These are phyloP conservation scores for Metaphire vulgaris DNA, from an alignment of 1,140 invertebrate genomes.

Conservation along the genomic window DNA sequence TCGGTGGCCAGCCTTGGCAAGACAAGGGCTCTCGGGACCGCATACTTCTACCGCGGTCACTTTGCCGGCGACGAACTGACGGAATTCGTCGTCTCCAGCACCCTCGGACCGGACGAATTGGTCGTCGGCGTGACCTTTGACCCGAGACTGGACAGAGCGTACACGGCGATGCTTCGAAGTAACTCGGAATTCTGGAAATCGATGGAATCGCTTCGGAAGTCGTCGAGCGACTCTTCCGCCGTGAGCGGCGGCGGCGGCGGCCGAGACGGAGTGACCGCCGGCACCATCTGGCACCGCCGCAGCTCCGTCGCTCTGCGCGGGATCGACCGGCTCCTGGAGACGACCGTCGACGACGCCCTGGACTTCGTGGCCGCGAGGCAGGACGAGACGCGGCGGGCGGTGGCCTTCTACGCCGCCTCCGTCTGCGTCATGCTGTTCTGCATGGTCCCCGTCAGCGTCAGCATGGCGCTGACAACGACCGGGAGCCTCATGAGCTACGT, in stretches of 20 bases:
- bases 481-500: constrained; percentile 13
- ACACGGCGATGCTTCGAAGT: background rate
- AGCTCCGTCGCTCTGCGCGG: background rate
- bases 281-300: background rate
- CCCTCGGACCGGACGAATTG: background rate
- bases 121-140: background rate
- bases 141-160: background rate
- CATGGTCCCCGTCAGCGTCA: background rate
- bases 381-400: background rate
- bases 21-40: constrained; percentile 8
- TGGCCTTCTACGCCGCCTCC: background rate
- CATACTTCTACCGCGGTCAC: constrained; percentile 5
- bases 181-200: background rate
- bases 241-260: background rate
- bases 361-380: background rate
- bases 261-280: background rate
- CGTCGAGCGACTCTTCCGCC: too few species aligned
- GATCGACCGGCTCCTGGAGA: background rate
- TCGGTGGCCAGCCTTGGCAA: background rate
- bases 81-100: background rate
- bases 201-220: background rate
- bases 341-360: background rate
- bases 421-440: background rate
- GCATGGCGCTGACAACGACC: background rate
- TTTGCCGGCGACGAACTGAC: background rate